Evolutionary conservation across 2,888 invertebrate genomes (phyloP).

Genomic region (Dorcus hopei): DNA sequence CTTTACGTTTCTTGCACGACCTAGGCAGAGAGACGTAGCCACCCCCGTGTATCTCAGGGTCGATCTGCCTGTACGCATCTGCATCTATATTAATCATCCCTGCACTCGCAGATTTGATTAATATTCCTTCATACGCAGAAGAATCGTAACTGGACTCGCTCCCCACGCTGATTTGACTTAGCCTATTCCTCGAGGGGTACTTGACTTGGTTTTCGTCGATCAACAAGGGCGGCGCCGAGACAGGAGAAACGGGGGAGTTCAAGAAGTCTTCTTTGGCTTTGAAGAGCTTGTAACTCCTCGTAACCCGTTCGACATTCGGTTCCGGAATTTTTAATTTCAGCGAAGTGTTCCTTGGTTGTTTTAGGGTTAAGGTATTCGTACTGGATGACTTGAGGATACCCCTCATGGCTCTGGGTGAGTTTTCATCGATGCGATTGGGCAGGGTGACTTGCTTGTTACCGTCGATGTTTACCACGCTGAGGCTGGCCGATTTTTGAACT

Average conservation of each 20-base stretch:
- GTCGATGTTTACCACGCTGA: slow-evolving; percentile 35
- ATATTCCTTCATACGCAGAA: slow-evolving; percentile 45
- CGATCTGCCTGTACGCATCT: slow-evolving; percentile 59
- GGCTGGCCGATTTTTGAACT: slow-evolving; percentile 67
- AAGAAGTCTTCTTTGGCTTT: slow-evolving; percentile 73
- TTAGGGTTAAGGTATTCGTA: slow-evolving; percentile 30
- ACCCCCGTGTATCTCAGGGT: slow-evolving; percentile 45
- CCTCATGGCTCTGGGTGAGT: slow-evolving; percentile 23
- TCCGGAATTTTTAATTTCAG: slow-evolving; percentile 34
- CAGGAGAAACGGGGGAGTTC: slow-evolving; percentile 25
- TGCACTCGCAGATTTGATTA: slow-evolving; percentile 72
- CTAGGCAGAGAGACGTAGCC: slow-evolving; percentile 57
- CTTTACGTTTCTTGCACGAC: slow-evolving; percentile 36
- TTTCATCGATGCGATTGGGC: slow-evolving; percentile 13
- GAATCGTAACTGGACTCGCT: slow-evolving; percentile 56
- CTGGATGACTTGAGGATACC: slow-evolving; percentile 46
- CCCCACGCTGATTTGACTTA: slow-evolving; percentile 63
- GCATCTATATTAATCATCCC: slow-evolving; percentile 73
- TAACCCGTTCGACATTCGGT: slow-evolving; percentile 30
- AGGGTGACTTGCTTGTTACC: slow-evolving; percentile 41
- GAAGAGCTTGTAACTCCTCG: slow-evolving; percentile 60
- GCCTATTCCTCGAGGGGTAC: slow-evolving; percentile 42
- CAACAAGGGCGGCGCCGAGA: slow-evolving; percentile 24
- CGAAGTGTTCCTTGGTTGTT: slow-evolving; percentile 28
- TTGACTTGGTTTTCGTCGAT: slow-evolving; percentile 25